Evolutionary conservation across 1,140 invertebrate species (phyloP), one percentile per base, ranked within the genome.

Genomic region (Arctopsyche grandis): DNA sequence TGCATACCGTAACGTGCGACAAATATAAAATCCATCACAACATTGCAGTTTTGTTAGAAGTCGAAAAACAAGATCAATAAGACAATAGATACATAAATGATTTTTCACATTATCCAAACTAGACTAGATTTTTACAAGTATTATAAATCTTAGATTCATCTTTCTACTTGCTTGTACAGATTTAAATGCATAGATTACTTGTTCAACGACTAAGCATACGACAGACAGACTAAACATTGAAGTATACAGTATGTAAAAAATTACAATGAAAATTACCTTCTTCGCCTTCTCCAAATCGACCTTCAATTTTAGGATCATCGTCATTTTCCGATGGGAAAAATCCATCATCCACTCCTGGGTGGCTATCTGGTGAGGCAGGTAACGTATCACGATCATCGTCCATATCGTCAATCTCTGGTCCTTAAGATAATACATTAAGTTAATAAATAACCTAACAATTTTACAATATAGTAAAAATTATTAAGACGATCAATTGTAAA

Each of bases 311-410:
- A 5, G 58, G 46, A 22, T 70, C 29, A 48, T 52, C 44, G 29
- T 74, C 26, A 24, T 46, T 26, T n/a, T 77, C 48, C 14, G n/a
- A 9, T 7, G 81, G 74, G 5, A 89, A 83, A 46, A 91, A 85
- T 10, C 89, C 90, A 85, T 91, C 90, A 63, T 91, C 90, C 5
- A 90, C 86, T 12, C 90, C 89, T 48, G 85, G 83, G 19, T 82
- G 80, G 14, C 69, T 44, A 46, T 82, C 80, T 0, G 78, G 14
- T 1, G 60, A 69, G 0, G 79, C 77, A 56, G 63, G 19, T 22
- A 74, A 43, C n/a, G 58, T 76, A 73, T 69, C 58, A 38, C 60
- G 38, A 10, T 82, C 76, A 12, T 82, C 76, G 5, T 82, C 79
- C 0, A 82, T 16, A 70, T 80, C 78, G 14, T 82, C 78, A n/a